A percentile compares a stretch with the other conserved stretches of the same genome.
Conservation (phyloP, 2,797 vertebrate species). For the Falco peregrinus region DNA sequence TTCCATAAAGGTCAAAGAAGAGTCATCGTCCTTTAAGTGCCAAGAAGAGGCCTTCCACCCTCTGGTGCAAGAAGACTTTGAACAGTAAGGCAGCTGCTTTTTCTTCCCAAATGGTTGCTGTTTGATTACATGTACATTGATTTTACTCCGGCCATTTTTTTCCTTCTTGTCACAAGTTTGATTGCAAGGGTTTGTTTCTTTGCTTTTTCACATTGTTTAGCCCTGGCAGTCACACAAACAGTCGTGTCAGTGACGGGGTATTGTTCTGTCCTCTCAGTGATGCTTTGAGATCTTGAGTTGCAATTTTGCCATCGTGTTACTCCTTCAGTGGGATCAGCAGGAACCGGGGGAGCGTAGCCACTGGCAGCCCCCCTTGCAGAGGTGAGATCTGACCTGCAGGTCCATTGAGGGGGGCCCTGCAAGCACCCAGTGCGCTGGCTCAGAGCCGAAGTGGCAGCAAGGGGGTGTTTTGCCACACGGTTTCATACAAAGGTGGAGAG, state of each 20-base stretch:
- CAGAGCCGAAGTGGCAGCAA: accelerated
- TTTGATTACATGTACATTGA: background rate
- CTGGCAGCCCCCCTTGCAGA: background rate
- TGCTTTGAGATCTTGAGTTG: background rate
- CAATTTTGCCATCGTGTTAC: background rate
- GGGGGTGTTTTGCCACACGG: background rate
- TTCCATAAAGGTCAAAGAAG: slow-evolving; percentile 34
- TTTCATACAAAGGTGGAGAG: background rate
- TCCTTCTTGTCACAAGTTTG: background rate
- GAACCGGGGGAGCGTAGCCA: accelerated
- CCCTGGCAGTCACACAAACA: background rate
- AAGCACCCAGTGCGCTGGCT: background rate
- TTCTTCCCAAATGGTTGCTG: accelerated
- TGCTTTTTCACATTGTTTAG: accelerated
- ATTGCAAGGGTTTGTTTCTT: background rate
- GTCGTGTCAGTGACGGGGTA: accelerated
- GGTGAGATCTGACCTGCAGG: background rate
- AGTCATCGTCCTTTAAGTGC: background rate
- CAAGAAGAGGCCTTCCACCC: background rate
- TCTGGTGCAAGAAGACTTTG: background rate
- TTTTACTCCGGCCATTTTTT: accelerated
- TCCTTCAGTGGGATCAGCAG: background rate
- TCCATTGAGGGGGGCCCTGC: accelerated
- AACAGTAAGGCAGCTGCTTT: slow-evolving; percentile 49
- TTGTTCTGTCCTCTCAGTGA: background rate